A percentile compares a stretch with the other conserved stretches of the same genome.
Conservation (phyloP, 2,797 vertebrate genomes). For the Euthynnus affinis region DNA sequence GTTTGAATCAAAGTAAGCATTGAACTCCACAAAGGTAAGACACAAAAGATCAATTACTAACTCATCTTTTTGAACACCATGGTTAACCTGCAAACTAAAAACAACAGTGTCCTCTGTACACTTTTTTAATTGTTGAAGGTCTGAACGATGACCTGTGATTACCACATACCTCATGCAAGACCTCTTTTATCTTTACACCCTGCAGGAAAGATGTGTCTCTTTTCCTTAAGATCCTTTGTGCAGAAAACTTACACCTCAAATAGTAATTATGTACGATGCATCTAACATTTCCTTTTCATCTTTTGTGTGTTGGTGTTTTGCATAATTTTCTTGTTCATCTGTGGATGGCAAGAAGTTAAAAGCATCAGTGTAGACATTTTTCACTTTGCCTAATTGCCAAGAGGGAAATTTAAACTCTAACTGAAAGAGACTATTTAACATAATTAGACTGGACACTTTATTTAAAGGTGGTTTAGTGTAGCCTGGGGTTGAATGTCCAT, state of each 20-base stretch:
- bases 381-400: constrained; percentile 46
- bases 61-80: background rate
- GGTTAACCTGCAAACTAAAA: background rate
- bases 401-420: constrained; percentile 48
- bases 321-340: constrained; percentile 36
- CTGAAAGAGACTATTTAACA: constrained; percentile 49
- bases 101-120: background rate
- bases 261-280: constrained; percentile 6
- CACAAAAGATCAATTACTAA: background rate
- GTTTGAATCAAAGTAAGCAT: background rate
- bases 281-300: constrained; percentile 26
- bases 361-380: constrained; percentile 41
- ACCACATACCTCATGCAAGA: constrained; percentile 8
- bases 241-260: constrained; percentile 6
- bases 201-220: constrained; percentile 18
- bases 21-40: constrained; percentile 8
- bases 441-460: constrained; percentile 65
- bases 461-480: constrained; percentile 52
- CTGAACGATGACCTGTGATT: constrained; percentile 9
- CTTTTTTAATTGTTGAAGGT: background rate
- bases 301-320: constrained; percentile 12
- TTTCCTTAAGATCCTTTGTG: constrained; percentile 21
- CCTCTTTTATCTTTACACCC: constrained; percentile 27
- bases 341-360: constrained; percentile 18
- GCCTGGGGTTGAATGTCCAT: constrained; percentile 58